Conservation (phyloP, 2,113 vertebrate species). For the Illadopsis cleaveri region DNA sequence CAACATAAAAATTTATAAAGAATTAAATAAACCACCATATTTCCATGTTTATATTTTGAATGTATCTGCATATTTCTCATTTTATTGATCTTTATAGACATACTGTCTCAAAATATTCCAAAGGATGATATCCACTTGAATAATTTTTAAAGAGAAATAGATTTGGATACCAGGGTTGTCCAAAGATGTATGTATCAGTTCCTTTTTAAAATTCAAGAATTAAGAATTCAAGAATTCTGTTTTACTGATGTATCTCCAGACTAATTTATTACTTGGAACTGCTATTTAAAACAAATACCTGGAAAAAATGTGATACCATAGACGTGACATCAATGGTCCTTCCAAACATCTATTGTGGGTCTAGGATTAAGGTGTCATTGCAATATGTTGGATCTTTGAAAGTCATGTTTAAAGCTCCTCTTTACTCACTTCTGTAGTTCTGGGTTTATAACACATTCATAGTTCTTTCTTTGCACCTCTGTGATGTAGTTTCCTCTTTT, state of each 20-base stretch:
- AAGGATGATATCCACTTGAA: neutral
- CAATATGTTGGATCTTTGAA: neutral
- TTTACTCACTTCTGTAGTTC: neutral
- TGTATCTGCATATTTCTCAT: neutral
- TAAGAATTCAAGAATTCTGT: neutral
- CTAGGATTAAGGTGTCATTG: neutral
- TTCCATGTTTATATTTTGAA: neutral
- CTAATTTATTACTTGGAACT: neutral
- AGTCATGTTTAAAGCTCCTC: neutral
- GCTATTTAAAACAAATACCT: neutral
- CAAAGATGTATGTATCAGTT: neutral
- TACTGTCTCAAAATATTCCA: neutral
- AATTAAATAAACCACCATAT: neutral
- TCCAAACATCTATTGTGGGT: neutral
- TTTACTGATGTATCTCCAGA: neutral
- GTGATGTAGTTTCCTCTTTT: neutral
- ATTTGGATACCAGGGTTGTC: neutral
- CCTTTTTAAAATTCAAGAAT: neutral
- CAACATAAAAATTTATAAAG: neutral
- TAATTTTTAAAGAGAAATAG: neutral
- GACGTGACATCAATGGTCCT: accelerated
- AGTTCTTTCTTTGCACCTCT: neutral
- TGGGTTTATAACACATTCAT: neutral
- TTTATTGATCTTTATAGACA: neutral
- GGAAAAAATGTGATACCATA: neutral